A percentile compares a stretch with the other conserved stretches of the same genome.
These are phyloP conservation scores for Channa argus DNA, from an alignment of 2,113 vertebrate species.

Conservation along the genomic window DNA sequence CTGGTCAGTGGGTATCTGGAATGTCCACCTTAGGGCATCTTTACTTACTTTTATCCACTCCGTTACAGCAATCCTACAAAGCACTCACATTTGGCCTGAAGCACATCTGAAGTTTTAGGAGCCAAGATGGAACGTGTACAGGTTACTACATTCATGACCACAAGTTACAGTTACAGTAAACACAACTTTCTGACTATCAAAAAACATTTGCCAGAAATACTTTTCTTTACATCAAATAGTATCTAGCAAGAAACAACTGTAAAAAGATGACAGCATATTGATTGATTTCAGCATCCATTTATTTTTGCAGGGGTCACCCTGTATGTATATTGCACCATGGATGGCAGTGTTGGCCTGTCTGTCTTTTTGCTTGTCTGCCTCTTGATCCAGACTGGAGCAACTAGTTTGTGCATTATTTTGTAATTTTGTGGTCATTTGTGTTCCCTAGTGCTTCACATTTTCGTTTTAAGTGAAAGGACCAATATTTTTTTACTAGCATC, in stretches of 20 bases:
- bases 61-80: slow-evolving; percentile 38
- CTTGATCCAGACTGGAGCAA: too few species aligned
- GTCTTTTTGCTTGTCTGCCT: not conserved
- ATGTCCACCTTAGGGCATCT: slow-evolving; percentile 33
- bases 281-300: not conserved
- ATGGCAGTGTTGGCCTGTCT: not conserved
- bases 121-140: not conserved
- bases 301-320: too few species aligned
- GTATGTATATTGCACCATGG: too few species aligned
- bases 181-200: not conserved
- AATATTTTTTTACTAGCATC: too few species aligned
- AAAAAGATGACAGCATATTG: not conserved
- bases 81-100: slow-evolving; percentile 19
- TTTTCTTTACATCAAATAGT: not conserved
- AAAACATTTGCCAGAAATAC: not conserved
- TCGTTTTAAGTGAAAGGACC: too few species aligned
- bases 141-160: not conserved
- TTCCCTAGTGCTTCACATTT: too few species aligned
- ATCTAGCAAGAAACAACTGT: not conserved
- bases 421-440: too few species aligned
- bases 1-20: slow-evolving; percentile 42
- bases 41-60: slow-evolving; percentile 30
- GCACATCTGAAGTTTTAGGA: not conserved
- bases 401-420: too few species aligned
- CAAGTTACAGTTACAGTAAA: not conserved